Evolutionary conservation across 2,113 vertebrate species (phyloP), one percentile per base, ranked within the genome.

Genomic region (Atrichornis clamosus): DNA sequence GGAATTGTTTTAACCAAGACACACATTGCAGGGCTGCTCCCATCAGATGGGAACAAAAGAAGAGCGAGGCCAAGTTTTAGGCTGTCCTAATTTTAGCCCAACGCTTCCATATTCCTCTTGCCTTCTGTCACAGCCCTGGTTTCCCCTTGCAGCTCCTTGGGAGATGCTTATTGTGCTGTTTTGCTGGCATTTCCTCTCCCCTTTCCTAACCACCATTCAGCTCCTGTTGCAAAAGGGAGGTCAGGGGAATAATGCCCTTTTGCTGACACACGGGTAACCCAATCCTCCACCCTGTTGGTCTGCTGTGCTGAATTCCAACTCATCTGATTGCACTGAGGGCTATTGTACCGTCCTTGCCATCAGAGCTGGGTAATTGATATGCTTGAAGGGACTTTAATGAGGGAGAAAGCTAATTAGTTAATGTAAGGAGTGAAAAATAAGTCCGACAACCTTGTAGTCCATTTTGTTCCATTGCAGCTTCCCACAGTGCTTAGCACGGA

Each of bases 371-470:
- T 90, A 97, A 93, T 49, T 44, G 89, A 91, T 96, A 82, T 95
- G 89, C 96, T 96, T 91, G 97, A 95, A 97, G 95, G 95, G 96
- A 92, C 79, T 41, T 95, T 95, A 97, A 96, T 96, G 95, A 96
- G 92, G 78, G 90, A 93, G 89, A 94, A 95, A 96, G 79, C 94
- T 97, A 95, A 97, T 98, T 97, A 97, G 96, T 97, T 97, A 97
- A 97, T 97, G 95, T 87, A 93, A 96, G 84, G 88, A 94, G 93
- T 82, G 95, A 91, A 94, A 94, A 96, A 93, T 97, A 97, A 97
- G 91, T 88, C 95, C 6, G 5, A 39, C 72, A 95, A 59, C 87
- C 87, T 94, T 90, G 88, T 95, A 89, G 69, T 74, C 94, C 75
- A 60, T 88, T 89, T 92, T 65, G 85, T 90, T 81, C 89, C 93